Percentiles rank a stretch among this genome's conserved stretches.
phyloP scores from a whole-genome alignment of 2,797 vertebrate genomes.

The Pangasius djambal region DNA sequence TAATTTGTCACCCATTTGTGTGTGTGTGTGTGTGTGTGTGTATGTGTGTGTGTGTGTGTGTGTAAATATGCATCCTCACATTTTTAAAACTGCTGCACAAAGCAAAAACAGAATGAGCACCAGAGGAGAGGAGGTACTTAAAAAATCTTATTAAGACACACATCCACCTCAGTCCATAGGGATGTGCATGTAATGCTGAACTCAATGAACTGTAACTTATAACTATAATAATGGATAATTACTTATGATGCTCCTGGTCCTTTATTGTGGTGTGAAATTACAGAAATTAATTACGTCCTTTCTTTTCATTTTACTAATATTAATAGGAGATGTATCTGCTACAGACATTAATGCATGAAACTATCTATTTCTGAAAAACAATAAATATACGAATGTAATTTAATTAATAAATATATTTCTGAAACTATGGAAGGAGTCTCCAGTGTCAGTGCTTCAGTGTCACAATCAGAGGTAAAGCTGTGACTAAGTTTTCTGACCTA shows the following conservation, averaged over 20 bases:
- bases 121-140: not conserved
- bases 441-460: not conserved
- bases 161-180: not conserved
- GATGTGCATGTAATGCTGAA: slow-evolving; percentile 6
- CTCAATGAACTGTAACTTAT: not conserved
- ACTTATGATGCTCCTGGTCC: not conserved
- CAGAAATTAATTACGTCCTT: not conserved
- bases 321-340: not conserved
- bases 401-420: not conserved
- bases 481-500: not conserved
- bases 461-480: not conserved
- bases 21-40: not conserved
- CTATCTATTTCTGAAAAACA: not conserved
- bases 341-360: not conserved
- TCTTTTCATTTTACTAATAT: not conserved
- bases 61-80: not conserved
- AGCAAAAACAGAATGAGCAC: not conserved
- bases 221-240: slow-evolving; percentile 11
- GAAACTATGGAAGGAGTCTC: not conserved
- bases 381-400: not conserved
- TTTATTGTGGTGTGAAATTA: not conserved
- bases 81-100: not conserved
- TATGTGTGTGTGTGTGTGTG: not conserved
- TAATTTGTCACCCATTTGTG: not conserved
- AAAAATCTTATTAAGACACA: slow-evolving; percentile 23